These are phyloP conservation scores for Acropora yongei DNA, from an alignment of 64 coral and sea anemone genomes.

Conservation along the genomic window DNA sequence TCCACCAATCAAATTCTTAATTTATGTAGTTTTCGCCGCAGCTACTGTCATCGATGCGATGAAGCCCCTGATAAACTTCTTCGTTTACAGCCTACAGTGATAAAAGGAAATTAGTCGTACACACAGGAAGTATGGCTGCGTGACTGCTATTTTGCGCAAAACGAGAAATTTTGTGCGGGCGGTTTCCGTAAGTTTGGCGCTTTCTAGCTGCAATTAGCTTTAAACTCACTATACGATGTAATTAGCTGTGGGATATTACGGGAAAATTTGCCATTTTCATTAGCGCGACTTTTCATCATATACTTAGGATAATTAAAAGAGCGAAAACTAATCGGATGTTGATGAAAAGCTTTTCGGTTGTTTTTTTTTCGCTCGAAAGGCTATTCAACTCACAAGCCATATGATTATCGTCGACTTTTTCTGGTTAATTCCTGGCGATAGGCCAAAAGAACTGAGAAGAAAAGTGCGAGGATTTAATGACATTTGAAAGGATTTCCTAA, in stretches of 20 bases:
- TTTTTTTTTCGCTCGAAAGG: neutral
- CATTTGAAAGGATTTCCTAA: neutral
- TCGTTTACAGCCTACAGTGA: no score
- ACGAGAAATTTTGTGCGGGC: neutral
- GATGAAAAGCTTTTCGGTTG: neutral
- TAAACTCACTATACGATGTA: neutral
- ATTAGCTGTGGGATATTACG: neutral
- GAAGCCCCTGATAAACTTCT: no score
- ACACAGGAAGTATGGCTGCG: no score
- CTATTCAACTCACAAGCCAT: neutral
- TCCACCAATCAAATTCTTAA: no score
- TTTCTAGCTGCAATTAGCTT: neutral
- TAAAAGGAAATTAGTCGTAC: no score
- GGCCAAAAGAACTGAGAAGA: no score
- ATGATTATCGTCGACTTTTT: no score
- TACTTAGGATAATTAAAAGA: slow-evolving; percentile 3
- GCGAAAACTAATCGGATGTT: slow-evolving; percentile 7
- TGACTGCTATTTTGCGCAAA: no score
- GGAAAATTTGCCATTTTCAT: slow-evolving; percentile 6
- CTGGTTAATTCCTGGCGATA: no score
- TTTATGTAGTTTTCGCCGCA: no score
- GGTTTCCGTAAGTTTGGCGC: neutral
- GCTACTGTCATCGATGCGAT: no score
- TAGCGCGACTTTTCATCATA: neutral
- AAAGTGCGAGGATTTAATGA: no score